Evolutionary conservation across 2,888 invertebrate genomes (phyloP).

Genomic region (Hirtodrosophila duncani): DNA sequence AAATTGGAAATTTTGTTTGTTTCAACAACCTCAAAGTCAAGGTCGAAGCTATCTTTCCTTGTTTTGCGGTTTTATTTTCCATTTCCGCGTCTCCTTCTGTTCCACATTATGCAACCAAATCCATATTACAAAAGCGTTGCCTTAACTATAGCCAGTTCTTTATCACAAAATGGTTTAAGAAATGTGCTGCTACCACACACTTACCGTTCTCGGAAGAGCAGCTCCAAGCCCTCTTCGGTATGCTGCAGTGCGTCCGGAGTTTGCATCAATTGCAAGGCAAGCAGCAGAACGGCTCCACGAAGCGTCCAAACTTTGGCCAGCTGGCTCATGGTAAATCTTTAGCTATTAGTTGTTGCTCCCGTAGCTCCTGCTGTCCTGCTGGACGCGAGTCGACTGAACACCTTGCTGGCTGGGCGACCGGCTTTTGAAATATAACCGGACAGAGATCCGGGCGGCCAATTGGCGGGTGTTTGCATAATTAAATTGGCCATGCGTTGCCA

Average conservation of each 20-base stretch:
- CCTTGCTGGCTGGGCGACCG: conserved; percentile 21
- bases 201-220: conserved; percentile 79
- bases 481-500: conserved; percentile 35
- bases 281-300: conserved; percentile 49
- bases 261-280: conserved; percentile 54
- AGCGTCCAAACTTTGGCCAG: conserved; percentile 39
- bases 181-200: too few species aligned
- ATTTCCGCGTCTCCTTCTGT: too few species aligned
- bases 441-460: conserved; percentile 14
- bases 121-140: too few species aligned
- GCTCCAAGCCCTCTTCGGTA: conserved; percentile 78
- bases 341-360: conserved; percentile 6
- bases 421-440: conserved; percentile 62
- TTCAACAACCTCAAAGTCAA: too few species aligned
- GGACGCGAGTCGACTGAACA: conserved; percentile 48
- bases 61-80: too few species aligned
- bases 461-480: conserved; percentile 52
- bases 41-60: too few species aligned
- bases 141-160: too few species aligned
- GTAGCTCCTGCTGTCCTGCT: conserved; percentile 20
- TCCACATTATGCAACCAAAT: too few species aligned
- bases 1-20: too few species aligned
- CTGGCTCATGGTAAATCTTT: conserved; percentile 1
- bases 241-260: conserved; percentile 52
- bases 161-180: too few species aligned